Evolutionary conservation across 2,113 vertebrate species (phyloP).

Genomic region (Tympanuchus pallidicinctus): DNA sequence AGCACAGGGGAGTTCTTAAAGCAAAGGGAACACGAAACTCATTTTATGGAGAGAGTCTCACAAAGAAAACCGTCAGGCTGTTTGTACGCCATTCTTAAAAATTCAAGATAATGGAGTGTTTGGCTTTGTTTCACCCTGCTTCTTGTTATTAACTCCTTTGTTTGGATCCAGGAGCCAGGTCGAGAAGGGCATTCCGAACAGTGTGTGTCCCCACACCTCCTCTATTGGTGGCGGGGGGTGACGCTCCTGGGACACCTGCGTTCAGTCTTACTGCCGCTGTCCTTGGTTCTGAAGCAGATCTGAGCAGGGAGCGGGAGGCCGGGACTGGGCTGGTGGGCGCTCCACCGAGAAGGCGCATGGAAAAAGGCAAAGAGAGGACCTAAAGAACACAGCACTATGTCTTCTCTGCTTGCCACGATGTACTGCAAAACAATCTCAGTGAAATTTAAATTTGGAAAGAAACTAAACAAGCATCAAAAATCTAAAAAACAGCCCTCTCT

Average conservation of each 20-base stretch:
- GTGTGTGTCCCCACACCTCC: neutral
- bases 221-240: fast-evolving
- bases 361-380: neutral
- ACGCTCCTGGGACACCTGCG: fast-evolving
- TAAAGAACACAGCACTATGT: neutral
- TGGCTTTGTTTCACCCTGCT: neutral
- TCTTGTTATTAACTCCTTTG: neutral
- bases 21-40: neutral
- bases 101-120: fast-evolving
- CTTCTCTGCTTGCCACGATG: neutral
- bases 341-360: fast-evolving
- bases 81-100: neutral
- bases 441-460: neutral
- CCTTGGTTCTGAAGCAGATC: neutral
- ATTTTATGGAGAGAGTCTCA: neutral
- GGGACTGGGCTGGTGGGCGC: fast-evolving
- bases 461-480: neutral
- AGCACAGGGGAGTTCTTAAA: neutral
- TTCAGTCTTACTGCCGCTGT: neutral
- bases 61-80: neutral
- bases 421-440: neutral
- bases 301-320: no score
- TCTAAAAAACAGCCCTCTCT: neutral
- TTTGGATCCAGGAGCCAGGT: neutral
- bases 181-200: neutral